These are phyloP conservation scores for Pseudochirops cupreus DNA, from an alignment of 2,797 vertebrate species.

Conservation along the genomic window DNA sequence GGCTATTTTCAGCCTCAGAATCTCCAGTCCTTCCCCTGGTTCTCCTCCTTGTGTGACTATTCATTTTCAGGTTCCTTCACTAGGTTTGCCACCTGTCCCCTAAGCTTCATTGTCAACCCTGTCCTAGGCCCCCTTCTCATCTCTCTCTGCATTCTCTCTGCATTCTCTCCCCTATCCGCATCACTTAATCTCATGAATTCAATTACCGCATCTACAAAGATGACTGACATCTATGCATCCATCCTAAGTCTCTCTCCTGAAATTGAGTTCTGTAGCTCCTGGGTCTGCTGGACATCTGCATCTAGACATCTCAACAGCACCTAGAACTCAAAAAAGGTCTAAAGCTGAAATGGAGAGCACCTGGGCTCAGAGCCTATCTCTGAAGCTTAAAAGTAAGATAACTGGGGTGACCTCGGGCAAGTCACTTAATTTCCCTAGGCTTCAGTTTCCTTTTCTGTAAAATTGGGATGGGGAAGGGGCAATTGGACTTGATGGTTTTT, in stretches of 20 bases:
- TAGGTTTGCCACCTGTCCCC: background rate
- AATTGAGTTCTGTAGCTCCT: background rate
- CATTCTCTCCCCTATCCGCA: background rate
- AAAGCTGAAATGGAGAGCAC: background rate
- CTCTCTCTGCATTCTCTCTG: background rate
- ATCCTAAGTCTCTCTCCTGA: background rate
- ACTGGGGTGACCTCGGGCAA: background rate
- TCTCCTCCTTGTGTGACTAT: background rate
- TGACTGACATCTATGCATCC: background rate
- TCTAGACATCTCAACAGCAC: background rate
- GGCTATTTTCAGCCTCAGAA: background rate
- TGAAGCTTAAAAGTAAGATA: background rate
- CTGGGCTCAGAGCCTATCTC: background rate
- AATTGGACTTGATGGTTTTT: background rate
- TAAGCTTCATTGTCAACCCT: background rate
- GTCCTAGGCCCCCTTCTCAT: background rate
- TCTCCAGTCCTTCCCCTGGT: background rate
- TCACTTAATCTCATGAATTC: background rate
- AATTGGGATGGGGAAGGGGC: background rate
- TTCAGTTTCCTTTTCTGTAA: background rate
- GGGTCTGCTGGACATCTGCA: background rate
- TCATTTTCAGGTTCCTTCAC: background rate
- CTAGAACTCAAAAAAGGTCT: background rate
- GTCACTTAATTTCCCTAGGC: background rate
- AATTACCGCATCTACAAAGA: background rate